A percentile compares a stretch with the other conserved stretches of the same genome.
phyloP scores from a whole-genome alignment of 2,888 invertebrate genomes.

The Watsonalla cultraria region DNA sequence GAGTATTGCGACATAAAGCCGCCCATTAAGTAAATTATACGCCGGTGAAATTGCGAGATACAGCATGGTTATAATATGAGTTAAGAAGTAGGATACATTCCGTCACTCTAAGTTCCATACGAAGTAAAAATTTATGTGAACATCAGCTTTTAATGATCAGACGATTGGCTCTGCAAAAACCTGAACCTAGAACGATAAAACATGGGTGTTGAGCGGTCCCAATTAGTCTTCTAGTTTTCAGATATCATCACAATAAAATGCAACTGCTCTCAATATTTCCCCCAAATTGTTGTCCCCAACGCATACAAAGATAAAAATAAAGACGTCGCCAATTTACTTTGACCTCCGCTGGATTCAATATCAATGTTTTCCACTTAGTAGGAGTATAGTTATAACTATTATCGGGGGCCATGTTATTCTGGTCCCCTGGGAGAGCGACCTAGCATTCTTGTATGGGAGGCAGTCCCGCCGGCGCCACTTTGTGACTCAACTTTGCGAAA shows the following conservation, averaged over 20 bases:
- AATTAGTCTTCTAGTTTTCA: not conserved
- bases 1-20: no score
- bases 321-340: not conserved
- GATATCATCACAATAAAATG: not conserved
- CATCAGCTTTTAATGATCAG: no score
- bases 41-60: no score
- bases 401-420: conserved; percentile 20
- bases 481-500: conserved; percentile 34
- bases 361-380: not conserved
- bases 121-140: no score
- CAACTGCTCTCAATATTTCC: not conserved
- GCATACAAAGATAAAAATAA: conserved; percentile 2
- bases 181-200: no score
- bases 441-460: conserved; percentile 32
- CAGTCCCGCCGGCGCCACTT: conserved; percentile 49
- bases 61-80: no score
- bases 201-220: no score
- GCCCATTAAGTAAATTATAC: no score
- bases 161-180: no score
- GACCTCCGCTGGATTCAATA: not conserved
- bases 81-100: no score
- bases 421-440: conserved; percentile 22
- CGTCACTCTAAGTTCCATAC: no score
- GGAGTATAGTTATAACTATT: conserved; percentile 11
- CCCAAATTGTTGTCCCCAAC: conserved; percentile 1